phyloP scores from a whole-genome alignment of 35 echinoderm and acorn worm genomes.

The Patiria miniata region DNA sequence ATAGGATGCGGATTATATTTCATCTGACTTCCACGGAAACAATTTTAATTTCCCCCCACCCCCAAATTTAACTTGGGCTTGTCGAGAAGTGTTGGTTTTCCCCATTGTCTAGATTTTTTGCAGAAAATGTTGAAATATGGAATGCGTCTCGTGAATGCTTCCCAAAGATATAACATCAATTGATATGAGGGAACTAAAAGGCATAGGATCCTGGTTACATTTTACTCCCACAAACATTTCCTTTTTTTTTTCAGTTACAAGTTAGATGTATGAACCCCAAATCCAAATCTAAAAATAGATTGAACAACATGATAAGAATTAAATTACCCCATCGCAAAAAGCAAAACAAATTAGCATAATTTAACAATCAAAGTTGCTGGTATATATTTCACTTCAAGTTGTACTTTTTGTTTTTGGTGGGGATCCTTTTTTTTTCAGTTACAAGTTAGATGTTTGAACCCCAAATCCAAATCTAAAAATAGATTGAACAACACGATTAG shows the following conservation, averaged over 20 bases:
- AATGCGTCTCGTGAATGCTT: not conserved
- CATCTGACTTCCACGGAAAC: not conserved
- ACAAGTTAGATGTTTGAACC: not conserved
- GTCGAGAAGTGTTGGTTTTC: not conserved
- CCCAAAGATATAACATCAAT: not conserved
- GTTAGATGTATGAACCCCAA: not conserved
- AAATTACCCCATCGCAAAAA: too few species aligned
- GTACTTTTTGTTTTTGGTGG: too few species aligned
- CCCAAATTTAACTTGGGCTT: not conserved
- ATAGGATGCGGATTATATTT: not conserved
- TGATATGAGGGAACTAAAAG: not conserved
- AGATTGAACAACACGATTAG: too few species aligned
- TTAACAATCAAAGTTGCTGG: too few species aligned
- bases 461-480: too few species aligned
- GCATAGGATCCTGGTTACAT: not conserved
- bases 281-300: too few species aligned
- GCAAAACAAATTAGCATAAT: too few species aligned
- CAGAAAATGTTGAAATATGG: not conserved
- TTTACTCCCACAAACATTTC: not conserved
- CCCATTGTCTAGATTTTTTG: not conserved
- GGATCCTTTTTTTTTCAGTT: not conserved
- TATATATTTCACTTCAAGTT: too few species aligned
- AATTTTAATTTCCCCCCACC: not conserved
- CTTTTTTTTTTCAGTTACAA: not conserved
- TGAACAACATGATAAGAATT: too few species aligned